Base-by-base conservation (phyloP, 2,888 invertebrate species). In the Lasiommata megera region DNA sequence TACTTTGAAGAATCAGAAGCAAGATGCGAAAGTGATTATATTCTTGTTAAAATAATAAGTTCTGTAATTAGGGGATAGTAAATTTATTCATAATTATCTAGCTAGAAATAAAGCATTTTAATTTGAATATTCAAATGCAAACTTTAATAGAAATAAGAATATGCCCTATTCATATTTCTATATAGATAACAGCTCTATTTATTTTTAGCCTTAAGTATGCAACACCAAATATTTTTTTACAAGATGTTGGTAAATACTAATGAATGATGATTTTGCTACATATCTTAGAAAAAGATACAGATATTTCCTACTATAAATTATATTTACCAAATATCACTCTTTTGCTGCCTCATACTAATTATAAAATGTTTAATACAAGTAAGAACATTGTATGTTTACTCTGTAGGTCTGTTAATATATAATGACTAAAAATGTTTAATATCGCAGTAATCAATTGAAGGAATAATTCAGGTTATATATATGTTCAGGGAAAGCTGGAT, bases 161-260 rank as follows among this genome's bases (percentile, higher is more conserved):
- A 9, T 34, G 34, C 34, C 34, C 11, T 34, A 11, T 9, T 34
- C 9, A n/a, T n/a, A n/a, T n/a, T n/a, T n/a, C n/a, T n/a, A n/a
- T n/a, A n/a, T n/a, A n/a, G n/a, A 34, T 11, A 43, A 43, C 23
- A 6, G 28, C 43, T 43, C 28, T 46, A 46, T 46, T 46, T 31
- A 46, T 31, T 37, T 37, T 43, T 23, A 46, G 16, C 8, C 29
- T 31, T 7, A 46, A 31, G 29, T 37, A 37, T 6, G 9, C 28
- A 44, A 44, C 12, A 44, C 12, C 12, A 44, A 12, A 12, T 23
- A 40, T 9, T 9, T 40, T 17, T 40, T 11, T 18, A 40, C 17
- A 40, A 18, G 36, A n/a, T 12, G 11, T 11, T 2, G 36, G 36
- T 3, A 23, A 23, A 23, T 23, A 23, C 23, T 23, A 23, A 3